Evolutionary conservation across 2,797 vertebrate species (phyloP), one percentile per base, ranked within the genome.

Genomic region (Cygnus olor): DNA sequence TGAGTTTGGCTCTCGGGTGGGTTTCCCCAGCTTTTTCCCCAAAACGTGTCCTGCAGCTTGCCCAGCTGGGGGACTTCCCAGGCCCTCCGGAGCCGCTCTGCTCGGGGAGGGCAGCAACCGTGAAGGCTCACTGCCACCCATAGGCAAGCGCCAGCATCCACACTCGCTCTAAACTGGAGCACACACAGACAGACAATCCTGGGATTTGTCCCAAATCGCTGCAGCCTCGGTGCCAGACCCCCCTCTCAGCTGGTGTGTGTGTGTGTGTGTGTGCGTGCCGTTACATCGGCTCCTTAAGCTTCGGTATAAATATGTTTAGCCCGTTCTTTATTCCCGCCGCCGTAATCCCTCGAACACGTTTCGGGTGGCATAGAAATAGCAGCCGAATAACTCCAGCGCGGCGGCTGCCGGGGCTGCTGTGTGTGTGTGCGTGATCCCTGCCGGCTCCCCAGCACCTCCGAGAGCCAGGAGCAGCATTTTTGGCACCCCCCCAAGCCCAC

Each of bases 101-200:
- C 44, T 61, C 6, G 5, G 44, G 57, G 20, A 49, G 36, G 85
- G 83, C 86, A 54, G 27, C 88, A 95, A 96, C 21, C 78, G 95
- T 91, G 98, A 98, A 98, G 74, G 96, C 54, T 96, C 96, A 97
- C 93, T 94, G 96, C 97, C 98, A 97, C 97, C 98, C 98, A 95
- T 96, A 76, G 93, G 96, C 93, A 63, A 64, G 71, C 87, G 0
- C 2, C 68, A 82, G 90, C 89, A 97, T 78, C 68, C 77, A 58
- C 94, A 20, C 92, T 30, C 3, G 66, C 94, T 96, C 73, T 56
- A 92, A 95, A 95, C 83, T 89, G 28, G 95, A 96, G 91, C 95
- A 93, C 82, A 42, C 95, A 93, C 82, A 45, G 90, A 32, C 76
- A 90, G 77, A 80, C 93, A 96, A 96, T 94, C 95, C 91, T 84